phyloP scores from a whole-genome alignment of 2,113 vertebrate species.

The Cathartes aura region DNA sequence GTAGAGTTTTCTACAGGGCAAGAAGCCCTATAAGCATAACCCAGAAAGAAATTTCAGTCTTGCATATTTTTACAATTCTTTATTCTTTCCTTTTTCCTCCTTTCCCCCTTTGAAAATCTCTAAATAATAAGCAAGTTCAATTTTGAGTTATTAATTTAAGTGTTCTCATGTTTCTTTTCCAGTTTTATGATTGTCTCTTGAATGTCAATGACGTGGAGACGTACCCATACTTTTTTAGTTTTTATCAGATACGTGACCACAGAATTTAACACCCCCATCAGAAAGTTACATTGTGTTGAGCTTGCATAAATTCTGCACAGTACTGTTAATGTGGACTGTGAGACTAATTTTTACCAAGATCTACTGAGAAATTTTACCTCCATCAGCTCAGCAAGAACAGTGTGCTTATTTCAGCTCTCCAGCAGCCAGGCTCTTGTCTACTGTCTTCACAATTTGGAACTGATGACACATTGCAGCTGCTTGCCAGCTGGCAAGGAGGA shows the following conservation, averaged over 20 bases:
- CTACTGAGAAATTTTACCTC: neutral
- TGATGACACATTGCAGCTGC: neutral
- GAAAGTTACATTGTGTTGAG: neutral
- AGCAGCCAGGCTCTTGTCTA: neutral
- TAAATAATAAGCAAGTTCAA: neutral
- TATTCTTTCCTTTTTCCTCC: neutral
- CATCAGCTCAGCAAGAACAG: neutral
- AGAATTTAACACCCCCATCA: neutral
- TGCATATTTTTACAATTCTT: neutral
- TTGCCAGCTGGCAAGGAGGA: neutral
- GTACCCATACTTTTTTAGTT: neutral
- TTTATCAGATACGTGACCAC: too few relatives aligned
- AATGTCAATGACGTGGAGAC: neutral
- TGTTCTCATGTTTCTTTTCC: neutral
- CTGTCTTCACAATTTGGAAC: neutral
- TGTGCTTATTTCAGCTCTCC: neutral
- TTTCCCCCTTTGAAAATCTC: neutral
- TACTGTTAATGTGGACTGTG: neutral
- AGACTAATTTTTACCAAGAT: neutral
- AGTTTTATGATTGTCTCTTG: neutral
- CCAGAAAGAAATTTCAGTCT: neutral
- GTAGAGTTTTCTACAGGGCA: neutral
- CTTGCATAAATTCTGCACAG: neutral
- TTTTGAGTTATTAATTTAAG: neutral
- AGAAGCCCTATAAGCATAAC: neutral